Conservation (phyloP, 2,113 vertebrate genomes). For the Poecile atricapillus region DNA sequence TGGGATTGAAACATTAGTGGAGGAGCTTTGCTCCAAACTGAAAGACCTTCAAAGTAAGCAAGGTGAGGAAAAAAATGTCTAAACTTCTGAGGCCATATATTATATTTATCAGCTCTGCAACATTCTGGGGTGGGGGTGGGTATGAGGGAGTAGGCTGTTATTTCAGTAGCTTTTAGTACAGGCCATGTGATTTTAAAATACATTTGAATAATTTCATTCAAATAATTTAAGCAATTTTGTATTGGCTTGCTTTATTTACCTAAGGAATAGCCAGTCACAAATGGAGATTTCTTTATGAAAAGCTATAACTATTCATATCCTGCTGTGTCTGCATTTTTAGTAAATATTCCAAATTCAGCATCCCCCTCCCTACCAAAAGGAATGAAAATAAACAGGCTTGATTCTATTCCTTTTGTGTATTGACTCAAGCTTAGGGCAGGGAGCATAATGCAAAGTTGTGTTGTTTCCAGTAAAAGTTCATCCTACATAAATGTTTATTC, state of each 20-base stretch:
- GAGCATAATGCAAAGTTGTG: neutral
- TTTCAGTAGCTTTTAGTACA: neutral
- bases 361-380: neutral
- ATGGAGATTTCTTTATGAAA: neutral
- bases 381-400: neutral
- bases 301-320: neutral
- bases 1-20: constrained; percentile 96
- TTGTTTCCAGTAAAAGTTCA: neutral
- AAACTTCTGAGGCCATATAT: neutral
- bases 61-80: constrained; percentile 74
- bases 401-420: neutral
- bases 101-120: neutral
- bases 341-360: neutral
- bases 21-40: constrained; percentile 97
- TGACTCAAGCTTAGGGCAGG: neutral
- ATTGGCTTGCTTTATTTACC: neutral
- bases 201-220: neutral
- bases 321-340: neutral
- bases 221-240: neutral
- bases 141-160: neutral
- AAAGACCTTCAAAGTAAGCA: constrained; percentile 98
- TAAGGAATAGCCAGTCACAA: neutral
- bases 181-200: neutral
- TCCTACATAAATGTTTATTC: neutral
- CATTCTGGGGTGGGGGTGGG: neutral